A percentile compares a stretch with the other conserved stretches of the same genome.
These are phyloP conservation scores for Amblyjoppa proteus DNA, from an alignment of 2,888 invertebrate species.

Conservation along the genomic window DNA sequence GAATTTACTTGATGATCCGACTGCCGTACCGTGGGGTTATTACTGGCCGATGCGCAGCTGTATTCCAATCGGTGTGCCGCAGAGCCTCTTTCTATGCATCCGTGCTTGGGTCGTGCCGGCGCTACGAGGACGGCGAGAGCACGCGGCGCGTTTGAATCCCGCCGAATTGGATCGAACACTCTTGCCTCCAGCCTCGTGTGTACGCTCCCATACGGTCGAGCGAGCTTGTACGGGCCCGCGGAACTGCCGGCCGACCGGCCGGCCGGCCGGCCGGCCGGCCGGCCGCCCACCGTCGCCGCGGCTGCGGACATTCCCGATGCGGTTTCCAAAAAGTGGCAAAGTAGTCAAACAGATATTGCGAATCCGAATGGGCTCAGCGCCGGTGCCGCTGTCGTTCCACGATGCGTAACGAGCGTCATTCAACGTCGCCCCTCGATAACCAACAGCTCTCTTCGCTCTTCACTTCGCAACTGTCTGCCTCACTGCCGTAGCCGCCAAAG, in stretches of 20 bases:
- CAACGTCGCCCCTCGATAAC: constrained; percentile 37
- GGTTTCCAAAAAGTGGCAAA: constrained; percentile 56
- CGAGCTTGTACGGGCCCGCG: no score
- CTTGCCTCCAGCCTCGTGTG: not conserved
- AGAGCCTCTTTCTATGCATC: constrained; percentile 14
- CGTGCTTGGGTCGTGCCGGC: not conserved
- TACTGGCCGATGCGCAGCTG: constrained; percentile 11
- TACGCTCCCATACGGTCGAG: constrained; percentile 8
- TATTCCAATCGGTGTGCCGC: constrained; percentile 11
- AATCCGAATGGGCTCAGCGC: constrained; percentile 37
- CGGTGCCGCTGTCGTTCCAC: constrained; percentile 26
- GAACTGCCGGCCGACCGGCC: not conserved
- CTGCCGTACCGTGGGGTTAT: not conserved
- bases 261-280: not conserved
- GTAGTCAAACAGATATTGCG: constrained; percentile 59
- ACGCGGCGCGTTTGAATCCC: constrained; percentile 22
- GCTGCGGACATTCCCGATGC: constrained; percentile 17
- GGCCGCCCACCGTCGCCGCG: not conserved
- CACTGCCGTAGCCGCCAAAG: constrained; percentile 51
- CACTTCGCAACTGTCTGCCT: constrained; percentile 45
- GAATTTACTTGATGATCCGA: constrained; percentile 53
- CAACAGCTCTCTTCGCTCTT: constrained; percentile 32
- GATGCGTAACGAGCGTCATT: constrained; percentile 62
- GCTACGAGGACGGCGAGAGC: not conserved
- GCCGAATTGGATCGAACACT: constrained; percentile 45